Conservation (phyloP, 1,140 invertebrate genomes). For the Euwallacea fornicatus region DNA sequence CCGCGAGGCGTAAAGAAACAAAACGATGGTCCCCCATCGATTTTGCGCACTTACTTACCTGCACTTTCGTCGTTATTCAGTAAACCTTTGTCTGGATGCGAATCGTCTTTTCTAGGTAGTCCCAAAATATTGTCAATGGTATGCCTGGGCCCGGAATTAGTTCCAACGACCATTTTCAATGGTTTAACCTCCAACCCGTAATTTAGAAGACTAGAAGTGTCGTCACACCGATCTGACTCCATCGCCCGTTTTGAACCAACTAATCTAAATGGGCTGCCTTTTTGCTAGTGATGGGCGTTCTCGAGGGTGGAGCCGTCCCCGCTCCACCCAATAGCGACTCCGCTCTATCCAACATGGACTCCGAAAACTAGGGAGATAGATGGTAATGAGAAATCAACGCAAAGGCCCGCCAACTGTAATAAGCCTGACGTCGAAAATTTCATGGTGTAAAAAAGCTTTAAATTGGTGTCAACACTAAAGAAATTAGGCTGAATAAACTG, state of each 20-base stretch:
- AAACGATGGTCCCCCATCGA: not conserved
- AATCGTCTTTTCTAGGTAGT: constrained; percentile 48
- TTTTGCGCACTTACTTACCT: constrained; percentile 43
- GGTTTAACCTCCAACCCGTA: constrained; percentile 51
- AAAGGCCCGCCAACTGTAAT: constrained; percentile 41
- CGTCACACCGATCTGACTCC: constrained; percentile 52
- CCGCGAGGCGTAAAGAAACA: not conserved
- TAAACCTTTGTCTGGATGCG: constrained; percentile 45
- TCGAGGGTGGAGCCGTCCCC: constrained; percentile 38
- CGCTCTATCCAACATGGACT: constrained; percentile 47
- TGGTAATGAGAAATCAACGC: constrained; percentile 37
- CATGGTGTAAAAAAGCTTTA: constrained; percentile 42
- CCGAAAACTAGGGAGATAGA: constrained; percentile 39
- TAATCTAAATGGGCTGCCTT: constrained; percentile 43
- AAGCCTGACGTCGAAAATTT: constrained; percentile 40
- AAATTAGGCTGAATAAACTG: constrained; percentile 43
- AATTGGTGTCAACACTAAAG: constrained; percentile 43
- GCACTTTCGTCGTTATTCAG: constrained; percentile 52
- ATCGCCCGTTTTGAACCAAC: constrained; percentile 50
- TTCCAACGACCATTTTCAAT: constrained; percentile 49
- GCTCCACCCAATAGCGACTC: constrained; percentile 38
- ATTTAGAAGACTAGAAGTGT: constrained; percentile 48
- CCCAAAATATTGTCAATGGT: constrained; percentile 56
- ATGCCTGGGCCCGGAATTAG: constrained; percentile 51
- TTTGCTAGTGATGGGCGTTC: constrained; percentile 42